Evolutionary conservation across 2,113 vertebrate species (phyloP), one percentile per base, ranked within the genome.

Genomic region (Haplochromis vanheusdeni): DNA sequence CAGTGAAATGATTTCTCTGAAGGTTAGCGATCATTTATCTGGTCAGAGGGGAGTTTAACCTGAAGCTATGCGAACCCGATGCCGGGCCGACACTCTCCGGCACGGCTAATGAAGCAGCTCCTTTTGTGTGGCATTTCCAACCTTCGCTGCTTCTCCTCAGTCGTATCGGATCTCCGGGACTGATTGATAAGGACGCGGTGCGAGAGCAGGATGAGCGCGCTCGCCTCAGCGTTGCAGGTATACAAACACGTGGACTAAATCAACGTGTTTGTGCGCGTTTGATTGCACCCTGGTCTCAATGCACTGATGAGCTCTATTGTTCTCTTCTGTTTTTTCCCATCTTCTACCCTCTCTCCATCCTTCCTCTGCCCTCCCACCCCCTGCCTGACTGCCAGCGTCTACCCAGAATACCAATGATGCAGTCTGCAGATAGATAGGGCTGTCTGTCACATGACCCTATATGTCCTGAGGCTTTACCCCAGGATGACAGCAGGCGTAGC

Each of bases 391-490:
- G 82, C 88, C 83, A 81, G 79, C 68, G 70, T 91, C 90, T 91
- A 92, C 90, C 89, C 92, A 92, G 94, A 96, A 96, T 95, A 95
- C 94, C 93, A 96, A 96, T 92, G 94, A 95, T 94, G 93, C 94
- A 91, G 90, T 93, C 93, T 95, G 92, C 91, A 95, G 93, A 95
- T 93, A 95, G 93, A 94, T 89, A 92, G 91, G 86, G 88, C 83
- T 94, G 93, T 90, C 92, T 95, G 94, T 95, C 94, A 95, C 94
- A 93, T 94, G 93, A 93, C 93, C 95, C 92, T 92, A 91, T 91
- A 88, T 95, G 93, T 94, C 94, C 95, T 47, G 89, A 91, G 93
- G 94, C 94, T 93, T 95, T 93, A 96, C 93, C 94, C 93, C 54
- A 14, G 91, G 93, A 94, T 93, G 93, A 95, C 95, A 95, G 93